phyloP scores from a whole-genome alignment of 2,888 invertebrate genomes.

The Trisateles emortualis region DNA sequence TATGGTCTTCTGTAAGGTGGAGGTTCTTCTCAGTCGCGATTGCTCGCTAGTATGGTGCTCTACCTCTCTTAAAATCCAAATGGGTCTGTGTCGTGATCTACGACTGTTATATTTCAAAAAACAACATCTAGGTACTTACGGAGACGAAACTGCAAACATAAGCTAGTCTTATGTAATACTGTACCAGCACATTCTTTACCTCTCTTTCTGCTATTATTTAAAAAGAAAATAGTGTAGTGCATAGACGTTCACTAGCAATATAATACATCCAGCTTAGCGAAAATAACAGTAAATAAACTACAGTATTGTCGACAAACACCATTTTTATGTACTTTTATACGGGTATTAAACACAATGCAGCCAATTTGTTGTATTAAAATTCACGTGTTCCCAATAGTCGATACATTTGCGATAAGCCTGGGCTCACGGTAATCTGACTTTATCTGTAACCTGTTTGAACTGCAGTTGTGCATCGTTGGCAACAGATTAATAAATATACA shows the following conservation, averaged over 20 bases:
- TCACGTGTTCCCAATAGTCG: constrained; percentile 53
- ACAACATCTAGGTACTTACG: too few relatives aligned
- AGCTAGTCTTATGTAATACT: too few relatives aligned
- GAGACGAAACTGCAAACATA: too few relatives aligned
- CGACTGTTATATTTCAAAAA: too few relatives aligned
- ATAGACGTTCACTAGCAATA: background rate
- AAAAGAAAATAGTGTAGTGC: too few relatives aligned
- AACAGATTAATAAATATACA: constrained; percentile 3
- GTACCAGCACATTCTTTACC: too few relatives aligned
- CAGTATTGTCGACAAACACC: constrained; percentile 19
- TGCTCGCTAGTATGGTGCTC: too few relatives aligned
- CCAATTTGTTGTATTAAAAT: constrained; percentile 55
- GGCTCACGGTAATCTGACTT: constrained; percentile 63
- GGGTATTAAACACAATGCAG: constrained; percentile 35
- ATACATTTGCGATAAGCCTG: constrained; percentile 63
- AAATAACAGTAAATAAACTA: constrained; percentile 13
- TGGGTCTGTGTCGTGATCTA: too few relatives aligned
- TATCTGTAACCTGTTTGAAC: constrained; percentile 55
- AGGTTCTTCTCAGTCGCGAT: too few relatives aligned
- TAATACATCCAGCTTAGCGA: background rate
- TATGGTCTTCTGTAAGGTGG: too few relatives aligned
- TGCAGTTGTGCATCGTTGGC: constrained; percentile 35
- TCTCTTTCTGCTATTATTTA: too few relatives aligned
- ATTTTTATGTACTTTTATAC: constrained; percentile 36
- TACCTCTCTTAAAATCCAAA: too few relatives aligned